Base-by-base conservation (phyloP, 1,140 invertebrate genomes). In the Lordiphosa collinella region DNA sequence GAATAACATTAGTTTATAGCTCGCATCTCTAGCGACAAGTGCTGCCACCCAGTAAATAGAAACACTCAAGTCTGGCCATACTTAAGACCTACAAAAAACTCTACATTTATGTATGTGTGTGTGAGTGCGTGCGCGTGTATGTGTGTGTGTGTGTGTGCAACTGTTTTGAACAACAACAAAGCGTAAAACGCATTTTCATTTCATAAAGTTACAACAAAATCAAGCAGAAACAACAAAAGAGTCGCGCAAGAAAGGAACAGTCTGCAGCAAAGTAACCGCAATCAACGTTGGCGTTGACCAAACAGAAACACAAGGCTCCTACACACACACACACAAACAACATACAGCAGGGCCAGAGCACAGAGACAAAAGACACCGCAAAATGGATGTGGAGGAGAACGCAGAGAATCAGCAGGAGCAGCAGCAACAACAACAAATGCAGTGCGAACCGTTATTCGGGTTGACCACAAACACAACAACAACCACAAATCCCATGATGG, bases 401-500 rank as follows among this genome's bases (percentile, higher is more conserved):
- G 79, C 67, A 55, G 79, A 85, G 50, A 64, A 55, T 41, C 58
- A 64, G 43, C 40, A 41, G 16, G 54, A 43, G 12, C 53, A 36
- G 13, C 60, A 60, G 29, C 57, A 47, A 10, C 57, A 59, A 16
- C 60, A 37, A 16, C 47, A 63, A 43, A 86, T 88, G 82, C 86
- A 88, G 32, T 88, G 82, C 36, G 82, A 86, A 35, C 64, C 76
- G 4, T 25, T 82, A 3, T 87, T 72, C 46, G 74, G 73, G 4
- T 41, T 41, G 10, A 85, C 79, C 25, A 85, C 63, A 16, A 78
- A 71, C 34, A 76, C 71, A 40, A 74, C 72, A 43, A 74, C 72
- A 48, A 78, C 76, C n/a, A 86, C 73, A 56, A 84, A 87, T 54
- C 65, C 71, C 9, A 85, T 84, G 70, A 75, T 84, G 63, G 72